Percentiles rank a stretch among this genome's conserved stretches.
Conservation (phyloP, 1,140 invertebrate genomes). For the Apis laboriosa region DNA sequence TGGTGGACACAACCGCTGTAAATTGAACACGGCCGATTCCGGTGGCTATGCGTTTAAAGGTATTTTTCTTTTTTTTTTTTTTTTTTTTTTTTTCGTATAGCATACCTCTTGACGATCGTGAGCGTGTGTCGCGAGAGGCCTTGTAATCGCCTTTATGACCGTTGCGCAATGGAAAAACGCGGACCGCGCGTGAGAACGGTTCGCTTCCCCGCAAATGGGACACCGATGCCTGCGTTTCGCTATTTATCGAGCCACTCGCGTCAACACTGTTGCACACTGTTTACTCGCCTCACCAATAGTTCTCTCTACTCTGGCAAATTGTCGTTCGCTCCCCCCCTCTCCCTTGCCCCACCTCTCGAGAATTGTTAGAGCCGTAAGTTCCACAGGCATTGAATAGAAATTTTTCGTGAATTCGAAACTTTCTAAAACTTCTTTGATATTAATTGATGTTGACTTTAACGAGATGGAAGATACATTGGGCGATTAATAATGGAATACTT, state of each 20-base stretch:
- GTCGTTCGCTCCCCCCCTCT: neutral
- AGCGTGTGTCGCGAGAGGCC: neutral
- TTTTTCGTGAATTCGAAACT: no score
- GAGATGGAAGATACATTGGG: no score
- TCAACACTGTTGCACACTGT: neutral
- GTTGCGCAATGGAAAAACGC: slow-evolving; percentile 23
- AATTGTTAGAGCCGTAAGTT: no score
- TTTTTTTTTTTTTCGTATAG: no score
- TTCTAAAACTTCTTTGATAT: no score
- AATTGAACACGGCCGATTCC: neutral
- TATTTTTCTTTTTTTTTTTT: neutral
- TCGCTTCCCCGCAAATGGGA: neutral
- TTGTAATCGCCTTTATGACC: slow-evolving; percentile 15
- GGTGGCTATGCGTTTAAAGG: neutral
- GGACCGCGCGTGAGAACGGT: slow-evolving; percentile 3
- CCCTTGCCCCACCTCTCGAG: rapidly evolving
- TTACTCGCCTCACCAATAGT: neutral
- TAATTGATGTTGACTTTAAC: no score
- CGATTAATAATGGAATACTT: no score
- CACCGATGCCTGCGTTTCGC: slow-evolving; percentile 2
- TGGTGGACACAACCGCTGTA: neutral
- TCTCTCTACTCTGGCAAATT: no score
- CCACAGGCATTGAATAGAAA: no score
- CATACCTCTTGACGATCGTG: neutral
- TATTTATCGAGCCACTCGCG: neutral